Evolutionary conservation across 2,113 vertebrate species (phyloP).

Genomic region (Hippocampus barbouri): DNA sequence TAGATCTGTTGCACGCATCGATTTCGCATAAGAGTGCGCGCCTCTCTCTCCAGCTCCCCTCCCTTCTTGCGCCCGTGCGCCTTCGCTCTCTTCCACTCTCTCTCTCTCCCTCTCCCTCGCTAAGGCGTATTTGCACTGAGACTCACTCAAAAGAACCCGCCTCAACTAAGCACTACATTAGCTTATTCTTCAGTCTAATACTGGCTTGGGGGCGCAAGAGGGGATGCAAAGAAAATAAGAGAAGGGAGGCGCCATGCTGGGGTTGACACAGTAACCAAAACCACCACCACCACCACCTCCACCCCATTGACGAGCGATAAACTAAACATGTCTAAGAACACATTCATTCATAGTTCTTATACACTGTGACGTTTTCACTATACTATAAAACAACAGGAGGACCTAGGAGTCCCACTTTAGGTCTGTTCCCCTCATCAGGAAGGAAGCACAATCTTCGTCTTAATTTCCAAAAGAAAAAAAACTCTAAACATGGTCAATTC

Average conservation of each 20-base stretch:
- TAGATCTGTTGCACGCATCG: constrained; percentile 53
- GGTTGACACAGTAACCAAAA: constrained; percentile 46
- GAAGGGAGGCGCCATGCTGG: constrained; percentile 43
- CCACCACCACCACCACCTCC: constrained; percentile 25
- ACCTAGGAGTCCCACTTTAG: constrained; percentile 48
- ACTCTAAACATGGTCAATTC: constrained; percentile 1
- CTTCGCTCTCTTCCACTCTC: constrained; percentile 51
- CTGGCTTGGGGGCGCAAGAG: constrained; percentile 61
- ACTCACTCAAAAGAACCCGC: constrained; percentile 71
- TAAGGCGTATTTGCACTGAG: constrained; percentile 68
- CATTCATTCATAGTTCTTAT: constrained; percentile 28
- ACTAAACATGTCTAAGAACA: constrained; percentile 50
- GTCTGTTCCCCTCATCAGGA: constrained; percentile 53
- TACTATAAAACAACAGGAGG: constrained; percentile 30
- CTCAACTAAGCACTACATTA: constrained; percentile 64
- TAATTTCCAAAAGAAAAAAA: constrained; percentile 19
- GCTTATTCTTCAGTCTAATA: constrained; percentile 72
- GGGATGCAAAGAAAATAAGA: constrained; percentile 12
- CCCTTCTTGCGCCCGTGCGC: constrained; percentile 9
- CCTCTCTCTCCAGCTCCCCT: constrained; percentile 45
- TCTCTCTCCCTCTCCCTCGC: constrained; percentile 49
- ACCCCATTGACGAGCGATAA: constrained; percentile 59
- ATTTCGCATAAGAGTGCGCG: constrained; percentile 44
- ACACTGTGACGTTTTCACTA: constrained; percentile 17
- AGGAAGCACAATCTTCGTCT: constrained; percentile 22